Evolutionary conservation across 2,888 invertebrate species (phyloP).

Genomic region (Cheilosia soror): DNA sequence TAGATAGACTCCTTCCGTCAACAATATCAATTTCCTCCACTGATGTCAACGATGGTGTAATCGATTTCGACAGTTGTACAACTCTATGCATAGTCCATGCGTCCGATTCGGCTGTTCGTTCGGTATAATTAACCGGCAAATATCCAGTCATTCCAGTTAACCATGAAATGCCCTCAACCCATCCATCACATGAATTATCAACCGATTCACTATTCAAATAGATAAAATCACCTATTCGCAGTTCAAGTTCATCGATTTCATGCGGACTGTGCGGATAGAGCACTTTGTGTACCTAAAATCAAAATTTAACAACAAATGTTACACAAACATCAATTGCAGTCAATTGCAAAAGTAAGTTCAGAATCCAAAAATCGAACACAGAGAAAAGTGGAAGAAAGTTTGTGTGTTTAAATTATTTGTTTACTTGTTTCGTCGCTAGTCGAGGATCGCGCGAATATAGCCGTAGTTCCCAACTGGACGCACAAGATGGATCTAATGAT

Average conservation of each 20-base stretch:
- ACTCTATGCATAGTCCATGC: conserved; percentile 95
- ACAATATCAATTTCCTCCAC: conserved; percentile 82
- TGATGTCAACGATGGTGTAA: conserved; percentile 82
- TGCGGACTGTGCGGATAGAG: conserved; percentile 90
- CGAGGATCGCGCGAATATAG: conserved; percentile 94
- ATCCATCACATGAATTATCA: conserved; percentile 91
- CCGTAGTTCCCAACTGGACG: conserved; percentile 92
- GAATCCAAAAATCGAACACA: background rate
- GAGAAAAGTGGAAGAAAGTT: background rate
- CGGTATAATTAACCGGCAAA: conserved; percentile 92
- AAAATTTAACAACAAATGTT: conserved; percentile 2
- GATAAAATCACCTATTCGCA: conserved; percentile 93
- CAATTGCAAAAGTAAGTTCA: background rate
- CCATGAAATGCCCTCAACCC: conserved; percentile 90
- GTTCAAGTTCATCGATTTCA: conserved; percentile 92
- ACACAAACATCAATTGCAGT: background rate
- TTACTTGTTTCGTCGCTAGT: conserved; percentile 85
- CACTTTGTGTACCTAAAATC: conserved; percentile 89
- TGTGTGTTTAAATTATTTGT: conserved; percentile 14
- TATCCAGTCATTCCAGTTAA: conserved; percentile 88
- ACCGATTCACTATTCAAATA: conserved; percentile 91
- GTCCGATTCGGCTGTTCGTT: conserved; percentile 93
- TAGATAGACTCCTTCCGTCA: conserved; percentile 81
- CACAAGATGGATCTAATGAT: conserved; percentile 87
- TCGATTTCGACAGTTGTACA: conserved; percentile 85